These are phyloP conservation scores for Sarcophaga carnaria DNA, from an alignment of 2,888 invertebrate species.

Conservation along the genomic window DNA sequence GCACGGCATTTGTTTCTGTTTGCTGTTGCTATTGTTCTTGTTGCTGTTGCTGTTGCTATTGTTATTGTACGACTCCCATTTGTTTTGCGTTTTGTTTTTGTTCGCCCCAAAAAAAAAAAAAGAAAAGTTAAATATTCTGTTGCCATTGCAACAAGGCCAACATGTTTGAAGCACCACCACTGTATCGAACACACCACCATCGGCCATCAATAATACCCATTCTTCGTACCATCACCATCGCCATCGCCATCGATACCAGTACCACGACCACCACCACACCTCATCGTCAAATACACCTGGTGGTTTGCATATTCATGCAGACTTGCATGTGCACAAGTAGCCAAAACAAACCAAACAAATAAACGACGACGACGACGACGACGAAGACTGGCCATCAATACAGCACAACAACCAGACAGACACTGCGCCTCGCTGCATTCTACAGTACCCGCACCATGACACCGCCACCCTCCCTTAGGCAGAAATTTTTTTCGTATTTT, in stretches of 20 bases:
- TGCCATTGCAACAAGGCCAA: conserved; percentile 70
- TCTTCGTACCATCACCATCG: background rate
- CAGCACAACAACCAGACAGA: conserved; percentile 9
- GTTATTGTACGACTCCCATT: conserved; percentile 42
- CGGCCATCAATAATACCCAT: background rate
- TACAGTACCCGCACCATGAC: conserved; percentile 21
- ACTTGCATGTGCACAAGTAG: conserved; percentile 51
- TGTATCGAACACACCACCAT: conserved; percentile 54
- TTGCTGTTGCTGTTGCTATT: conserved; percentile 8
- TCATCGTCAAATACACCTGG: conserved; percentile 24
- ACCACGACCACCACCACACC: background rate
- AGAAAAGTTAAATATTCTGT: conserved; percentile 59
- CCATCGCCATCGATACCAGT: conserved; percentile 8
- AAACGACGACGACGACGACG: conserved; percentile 37
- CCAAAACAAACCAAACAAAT: conserved; percentile 52
- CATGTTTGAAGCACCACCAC: conserved; percentile 69
- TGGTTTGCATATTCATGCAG: conserved; percentile 39
- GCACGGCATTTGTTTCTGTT: conserved; percentile 50
- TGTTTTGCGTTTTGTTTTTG: conserved; percentile 62
- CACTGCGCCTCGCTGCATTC: background rate
- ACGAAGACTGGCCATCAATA: conserved; percentile 51
- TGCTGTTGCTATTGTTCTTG: conserved; percentile 15
- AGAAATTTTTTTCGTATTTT: conserved; percentile 1
- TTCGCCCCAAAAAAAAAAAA: conserved; percentile 16
- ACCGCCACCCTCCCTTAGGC: conserved; percentile 41